These are phyloP conservation scores for Neolamprologus longior DNA, from an alignment of 2,113 vertebrate species.

Conservation along the genomic window DNA sequence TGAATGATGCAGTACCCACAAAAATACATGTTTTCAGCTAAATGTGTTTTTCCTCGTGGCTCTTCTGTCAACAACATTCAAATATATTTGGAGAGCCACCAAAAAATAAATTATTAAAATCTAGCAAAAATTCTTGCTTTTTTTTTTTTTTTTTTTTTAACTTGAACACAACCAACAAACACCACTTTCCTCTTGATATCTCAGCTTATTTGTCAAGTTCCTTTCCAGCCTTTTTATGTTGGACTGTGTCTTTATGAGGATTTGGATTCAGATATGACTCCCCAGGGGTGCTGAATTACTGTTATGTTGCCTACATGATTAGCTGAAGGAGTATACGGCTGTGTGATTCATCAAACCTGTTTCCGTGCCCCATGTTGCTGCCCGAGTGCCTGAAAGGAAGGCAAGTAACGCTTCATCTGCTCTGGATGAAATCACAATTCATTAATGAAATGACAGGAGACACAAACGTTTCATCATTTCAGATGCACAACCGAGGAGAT, in stretches of 20 bases:
- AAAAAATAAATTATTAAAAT: neutral
- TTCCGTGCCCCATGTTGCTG: neutral
- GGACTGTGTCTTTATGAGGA: slow-evolving; percentile 1
- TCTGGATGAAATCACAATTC: slow-evolving; percentile 5
- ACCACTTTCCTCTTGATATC: neutral
- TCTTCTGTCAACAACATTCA: neutral
- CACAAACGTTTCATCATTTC: neutral
- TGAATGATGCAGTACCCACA: neutral
- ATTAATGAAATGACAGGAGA: neutral
- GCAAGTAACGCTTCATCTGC: neutral
- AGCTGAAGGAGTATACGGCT: neutral
- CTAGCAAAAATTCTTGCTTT: neutral
- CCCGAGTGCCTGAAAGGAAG: slow-evolving; percentile 1
- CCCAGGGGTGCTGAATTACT: neutral
- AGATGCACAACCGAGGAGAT: neutral
- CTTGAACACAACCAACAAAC: neutral
- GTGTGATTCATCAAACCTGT: slow-evolving; percentile 11
- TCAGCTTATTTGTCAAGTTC: neutral
- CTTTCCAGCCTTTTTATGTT: slow-evolving; percentile 1
- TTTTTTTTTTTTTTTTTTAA: neutral
- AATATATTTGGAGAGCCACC: neutral
- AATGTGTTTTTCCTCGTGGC: neutral
- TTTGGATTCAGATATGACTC: neutral
- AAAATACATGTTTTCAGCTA: neutral
- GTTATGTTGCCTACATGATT: neutral